Base-by-base conservation (phyloP, 53 echinoderm and acorn worm species). In the Echinometra lucunter region DNA sequence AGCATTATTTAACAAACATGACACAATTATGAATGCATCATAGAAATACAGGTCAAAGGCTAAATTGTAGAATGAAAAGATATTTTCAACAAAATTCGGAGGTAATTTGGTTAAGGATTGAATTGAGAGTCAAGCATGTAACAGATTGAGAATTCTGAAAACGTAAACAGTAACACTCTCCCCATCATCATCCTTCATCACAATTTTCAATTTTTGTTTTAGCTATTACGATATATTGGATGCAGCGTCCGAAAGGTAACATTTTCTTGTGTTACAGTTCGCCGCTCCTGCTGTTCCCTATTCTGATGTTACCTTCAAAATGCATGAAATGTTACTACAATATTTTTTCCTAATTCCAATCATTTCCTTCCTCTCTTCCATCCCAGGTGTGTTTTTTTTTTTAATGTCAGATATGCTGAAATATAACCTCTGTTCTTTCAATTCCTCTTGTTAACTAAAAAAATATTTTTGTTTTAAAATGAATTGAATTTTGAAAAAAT, bases 241-340 rank as follows among this genome's bases (percentile, higher is more conserved):
- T 90, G 58, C 95, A 42, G 13, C 55, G 7, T 94, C 95, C 18
- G 95, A 89, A 70, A 94, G 89, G 95, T 89, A 94, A 88, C 89
- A 53, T 44, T 67, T 91, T 69, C 91, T 67, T 91, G 45, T 91
- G 69, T 91, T 91, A 66, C 45, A 67, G 66, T 44, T 91, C 45
- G 30, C 91, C 12, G 91, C 69, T 66, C 18, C 91, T 91, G 91
- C 69, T 91, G 69, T 28, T 91, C 37, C 91, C 91, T 66, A 47
- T 91, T 91, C 23, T 30, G 37, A 28, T 91, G 42, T 91, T 91
- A 60, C 69, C 66, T 67, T 42, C 69, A 69, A 91, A 91, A 91
- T 91, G 91, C 91, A 91, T 91, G 91, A 91, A 45, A 69, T 69
- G 16, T 17, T 70, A 21, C 23, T 45, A 45, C 47, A n/a, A 45